Conservation (phyloP, 2,888 invertebrate genomes). For the Cyclophora albipunctata region DNA sequence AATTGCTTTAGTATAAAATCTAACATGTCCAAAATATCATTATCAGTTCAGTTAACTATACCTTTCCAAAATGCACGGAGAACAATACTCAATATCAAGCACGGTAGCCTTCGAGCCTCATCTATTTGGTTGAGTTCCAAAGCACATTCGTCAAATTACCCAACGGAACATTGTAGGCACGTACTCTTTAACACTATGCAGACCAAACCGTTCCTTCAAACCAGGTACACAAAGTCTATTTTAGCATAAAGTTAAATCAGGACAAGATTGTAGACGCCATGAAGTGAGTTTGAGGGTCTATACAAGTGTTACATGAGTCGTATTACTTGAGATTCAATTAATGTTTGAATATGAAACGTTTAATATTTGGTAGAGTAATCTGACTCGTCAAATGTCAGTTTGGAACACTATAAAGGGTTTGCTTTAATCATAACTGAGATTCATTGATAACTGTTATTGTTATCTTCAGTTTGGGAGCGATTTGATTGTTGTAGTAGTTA, state of each 20-base stretch:
- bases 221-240: constrained; percentile 1
- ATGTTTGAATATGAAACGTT: constrained; percentile 20
- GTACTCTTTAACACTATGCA: background rate
- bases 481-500: too few relatives aligned
- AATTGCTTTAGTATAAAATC: too few relatives aligned
- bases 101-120: constrained; percentile 21
- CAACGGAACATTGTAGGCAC: constrained; percentile 5
- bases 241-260: background rate
- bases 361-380: constrained; percentile 18
- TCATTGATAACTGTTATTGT: too few relatives aligned
- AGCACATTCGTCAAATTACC: constrained; percentile 40
- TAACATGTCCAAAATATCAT: too few relatives aligned
- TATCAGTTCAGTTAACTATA: constrained; percentile 5
- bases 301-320: constrained; percentile 23
- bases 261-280: background rate
- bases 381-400: constrained; percentile 1
- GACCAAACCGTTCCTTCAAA: constrained; percentile 1
- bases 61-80: constrained; percentile 14
- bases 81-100: constrained; percentile 12
- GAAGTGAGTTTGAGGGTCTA: constrained; percentile 12
- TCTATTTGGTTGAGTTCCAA: constrained; percentile 40
- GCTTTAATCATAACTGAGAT: too few relatives aligned
- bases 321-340: constrained; percentile 29
- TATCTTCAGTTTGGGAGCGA: too few relatives aligned
- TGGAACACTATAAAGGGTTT: background rate